These are phyloP conservation scores for Aphyosemion australe DNA, from an alignment of 2,113 vertebrate genomes.

Conservation along the genomic window DNA sequence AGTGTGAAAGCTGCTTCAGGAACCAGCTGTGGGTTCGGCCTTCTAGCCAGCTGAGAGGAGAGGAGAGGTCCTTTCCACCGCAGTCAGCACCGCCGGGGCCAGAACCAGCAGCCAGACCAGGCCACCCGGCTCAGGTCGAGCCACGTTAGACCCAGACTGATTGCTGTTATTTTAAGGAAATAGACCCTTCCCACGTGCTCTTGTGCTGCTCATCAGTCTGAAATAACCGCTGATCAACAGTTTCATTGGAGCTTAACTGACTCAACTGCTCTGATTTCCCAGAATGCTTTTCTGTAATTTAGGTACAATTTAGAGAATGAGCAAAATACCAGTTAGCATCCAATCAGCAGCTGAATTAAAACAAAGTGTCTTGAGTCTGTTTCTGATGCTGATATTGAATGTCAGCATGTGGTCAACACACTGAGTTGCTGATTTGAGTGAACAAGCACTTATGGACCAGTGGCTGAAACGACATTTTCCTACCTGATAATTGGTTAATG, in stretches of 20 bases:
- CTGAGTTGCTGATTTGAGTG: too few species aligned
- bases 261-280: neutral
- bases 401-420: too few species aligned
- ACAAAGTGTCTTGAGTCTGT: too few species aligned
- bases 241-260: conserved; percentile 5
- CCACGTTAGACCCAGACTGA: conserved; percentile 39
- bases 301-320: too few species aligned
- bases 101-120: conserved; percentile 41
- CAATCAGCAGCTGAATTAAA: too few species aligned
- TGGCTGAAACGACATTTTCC: too few species aligned
- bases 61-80: conserved; percentile 65
- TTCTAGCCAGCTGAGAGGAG: conserved; percentile 53
- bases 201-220: conserved; percentile 44
- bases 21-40: conserved; percentile 49
- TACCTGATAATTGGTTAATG: too few species aligned
- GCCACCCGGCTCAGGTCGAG: conserved; percentile 55
- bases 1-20: conserved; percentile 50
- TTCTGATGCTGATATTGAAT: too few species aligned
- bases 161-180: conserved; percentile 51
- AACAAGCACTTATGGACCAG: too few species aligned
- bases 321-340: too few species aligned
- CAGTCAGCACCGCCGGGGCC: conserved; percentile 65
- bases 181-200: conserved; percentile 14
- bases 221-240: conserved; percentile 9
- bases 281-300: neutral